Conservation (phyloP, 2,797 vertebrate genomes). For the Cossypha caffra region DNA sequence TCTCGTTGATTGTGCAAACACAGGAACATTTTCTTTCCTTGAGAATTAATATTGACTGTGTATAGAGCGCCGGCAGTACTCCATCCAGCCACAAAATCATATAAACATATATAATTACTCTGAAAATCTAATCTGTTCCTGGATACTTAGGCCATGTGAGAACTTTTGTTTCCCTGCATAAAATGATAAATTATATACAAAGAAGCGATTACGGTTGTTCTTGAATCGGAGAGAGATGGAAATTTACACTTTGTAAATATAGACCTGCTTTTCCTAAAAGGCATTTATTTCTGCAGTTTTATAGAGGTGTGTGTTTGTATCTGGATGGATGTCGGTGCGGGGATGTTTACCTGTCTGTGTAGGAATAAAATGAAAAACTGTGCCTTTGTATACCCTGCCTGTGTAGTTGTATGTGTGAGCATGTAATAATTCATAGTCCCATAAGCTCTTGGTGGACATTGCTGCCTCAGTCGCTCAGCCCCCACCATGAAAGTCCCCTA, state of each 20-base stretch:
- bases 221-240: conserved; percentile 56
- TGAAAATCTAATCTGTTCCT: conserved; percentile 65
- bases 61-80: conserved; percentile 27
- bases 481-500: conserved; percentile 75
- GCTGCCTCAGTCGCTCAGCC: conserved; percentile 64
- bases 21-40: conserved; percentile 55
- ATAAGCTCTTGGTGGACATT: conserved; percentile 61
- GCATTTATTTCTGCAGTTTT: conserved; percentile 59
- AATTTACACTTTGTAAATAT: conserved; percentile 51
- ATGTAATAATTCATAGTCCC: conserved; percentile 65
- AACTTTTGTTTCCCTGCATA: conserved; percentile 70
- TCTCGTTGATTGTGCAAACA: conserved; percentile 70
- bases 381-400: conserved; percentile 35
- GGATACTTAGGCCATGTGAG: conserved; percentile 57
- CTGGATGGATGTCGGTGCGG: neutral
- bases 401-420: conserved; percentile 47
- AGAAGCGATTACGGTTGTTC: conserved; percentile 59
- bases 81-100: conserved; percentile 43
- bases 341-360: conserved; percentile 15
- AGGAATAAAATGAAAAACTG: conserved; percentile 31
- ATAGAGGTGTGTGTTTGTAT: neutral
- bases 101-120: conserved; percentile 67
- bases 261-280: conserved; percentile 50
- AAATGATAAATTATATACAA: conserved; percentile 68
- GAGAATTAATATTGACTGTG: conserved; percentile 71